A percentile compares a stretch with the other conserved stretches of the same genome.
Evolutionary conservation across 1,140 invertebrate genomes (phyloP).

Genomic region (Conus ventricosus): DNA sequence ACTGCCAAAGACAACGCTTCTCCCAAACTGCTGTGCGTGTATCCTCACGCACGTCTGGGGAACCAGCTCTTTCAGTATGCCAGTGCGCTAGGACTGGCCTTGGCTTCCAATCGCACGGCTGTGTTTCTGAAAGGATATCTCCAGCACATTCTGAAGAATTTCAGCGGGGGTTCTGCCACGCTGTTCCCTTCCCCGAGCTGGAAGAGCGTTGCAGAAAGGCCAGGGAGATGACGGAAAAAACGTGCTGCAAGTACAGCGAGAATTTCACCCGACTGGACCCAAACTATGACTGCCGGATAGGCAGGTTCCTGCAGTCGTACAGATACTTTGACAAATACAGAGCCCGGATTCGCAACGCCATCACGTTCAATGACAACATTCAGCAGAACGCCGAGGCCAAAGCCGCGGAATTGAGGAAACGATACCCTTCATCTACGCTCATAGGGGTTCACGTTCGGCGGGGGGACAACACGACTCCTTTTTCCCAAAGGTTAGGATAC

Average conservation of each 20-base stretch:
- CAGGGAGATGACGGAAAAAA: background rate
- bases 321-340: constrained; percentile 54
- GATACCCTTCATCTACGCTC: constrained; percentile 26
- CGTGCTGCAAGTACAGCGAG: constrained; percentile 47
- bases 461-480: constrained; percentile 43
- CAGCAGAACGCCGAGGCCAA: constrained; percentile 28
- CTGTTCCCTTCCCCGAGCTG: constrained; percentile 7
- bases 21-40: constrained; percentile 37
- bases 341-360: constrained; percentile 41
- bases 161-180: background rate
- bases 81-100: constrained; percentile 46
- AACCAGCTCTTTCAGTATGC: constrained; percentile 64
- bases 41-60: constrained; percentile 49
- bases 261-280: constrained; percentile 41
- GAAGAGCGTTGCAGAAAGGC: background rate
- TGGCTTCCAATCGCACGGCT: constrained; percentile 39
- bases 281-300: constrained; percentile 38
- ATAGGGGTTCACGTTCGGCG: constrained; percentile 60
- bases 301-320: constrained; percentile 57
- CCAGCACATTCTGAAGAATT: constrained; percentile 37
- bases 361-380: constrained; percentile 50
- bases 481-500: constrained; percentile 39
- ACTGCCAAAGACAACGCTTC: too few species aligned
- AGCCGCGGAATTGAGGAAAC: constrained; percentile 17
- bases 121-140: constrained; percentile 31